Base-by-base conservation (phyloP, 2,888 invertebrate genomes). In the Autographa gamma region DNA sequence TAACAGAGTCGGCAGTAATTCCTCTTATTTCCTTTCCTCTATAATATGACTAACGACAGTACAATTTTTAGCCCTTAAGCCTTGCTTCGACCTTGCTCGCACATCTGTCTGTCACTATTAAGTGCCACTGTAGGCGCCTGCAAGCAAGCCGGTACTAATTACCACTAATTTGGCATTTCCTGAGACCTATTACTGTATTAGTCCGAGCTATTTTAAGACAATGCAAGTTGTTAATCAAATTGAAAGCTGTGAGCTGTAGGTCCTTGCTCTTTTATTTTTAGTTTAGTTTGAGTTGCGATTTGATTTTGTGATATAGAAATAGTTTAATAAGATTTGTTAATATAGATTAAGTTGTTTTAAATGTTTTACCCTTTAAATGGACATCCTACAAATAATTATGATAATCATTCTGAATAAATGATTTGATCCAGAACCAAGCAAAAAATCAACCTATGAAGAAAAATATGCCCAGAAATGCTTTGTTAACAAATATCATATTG, bases 121-220 rank as follows among this genome's bases (percentile, higher is more conserved):
- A 80, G 32, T 13, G 18, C 9, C 38, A 65, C n/a, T 58, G 18
- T 18, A 31, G 64, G 64, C 69, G 61, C 61, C 60, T 69, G 59
- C n/a, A 52, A 67, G 66, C 25, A 71, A 74, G 70, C 62, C 74
- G 60, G 70, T 66, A 75, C 71, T 77, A 74, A 81, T 71, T 58
- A 66, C 60, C 25, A 32, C 69, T 84, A 82, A 84, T 84, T 82
- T 82, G 71, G 81, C 63, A 81, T 84, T 82, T 84, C 83, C 83
- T 81, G 73, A 74, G 73, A 60, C 59, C 69, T 83, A 83, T 77
- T 65, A 66, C 70, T 43, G 59, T 25, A 25, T 25, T 25, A 25
- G 25, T 19, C 3, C 25, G 13, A 25, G 54, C 25, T 56, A 56
- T 56, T 25, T 56, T 3, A 71, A 78, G 83, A 81, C 72, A 76